Base-by-base conservation (phyloP, 2,797 vertebrate genomes). In the Anabas testudineus region DNA sequence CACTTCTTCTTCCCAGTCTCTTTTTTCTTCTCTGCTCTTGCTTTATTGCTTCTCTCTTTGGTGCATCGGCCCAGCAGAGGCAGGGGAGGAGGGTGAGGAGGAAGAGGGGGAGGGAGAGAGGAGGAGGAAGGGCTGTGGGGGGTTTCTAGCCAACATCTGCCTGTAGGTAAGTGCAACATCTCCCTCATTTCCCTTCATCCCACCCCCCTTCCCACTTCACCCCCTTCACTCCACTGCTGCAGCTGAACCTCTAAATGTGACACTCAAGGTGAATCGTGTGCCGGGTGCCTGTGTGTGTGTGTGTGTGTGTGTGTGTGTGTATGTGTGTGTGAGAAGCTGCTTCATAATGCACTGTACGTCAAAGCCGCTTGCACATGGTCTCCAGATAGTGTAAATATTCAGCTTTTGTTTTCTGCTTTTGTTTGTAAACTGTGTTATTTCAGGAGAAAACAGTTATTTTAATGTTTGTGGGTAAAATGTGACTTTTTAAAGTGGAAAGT, bases 221-320 rank as follows among this genome's bases (percentile, higher is more conserved):
- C 64, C 52, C 4, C 30, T 19, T 45, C 61, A 59, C 59, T 46
- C 49, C 61, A 73, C 53, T 28, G 59, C 89, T 89, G 88, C 88
- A 89, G 89, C 82, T 86, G 82, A 80, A 87, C 88, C 87, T 89
- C 81, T 84, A 61, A 81, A 85, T 61, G 76, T 90, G 88, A 92
- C 78, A 87, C 87, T 93, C 90, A 93, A 94, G 93, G 94, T 94
- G 92, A 94, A 92, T 79, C 6, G 74, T 15, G 63, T 81, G 72
- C 67, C 14, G 73, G 18, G 81, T 63, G 81, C 51, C 64, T 75
- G 80, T 73, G 56, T 81, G 52, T 30, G 18, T 63, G 54, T 69
- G 52, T 60, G 57, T 42, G 52, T 49, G 46, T 53, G 55, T 62
- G 34, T 19, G 15, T 55, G 54, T 19, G 22, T 13, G 37, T 13